Conservation (phyloP, 2,797 vertebrate genomes). For the Ctenopoma multispine region DNA sequence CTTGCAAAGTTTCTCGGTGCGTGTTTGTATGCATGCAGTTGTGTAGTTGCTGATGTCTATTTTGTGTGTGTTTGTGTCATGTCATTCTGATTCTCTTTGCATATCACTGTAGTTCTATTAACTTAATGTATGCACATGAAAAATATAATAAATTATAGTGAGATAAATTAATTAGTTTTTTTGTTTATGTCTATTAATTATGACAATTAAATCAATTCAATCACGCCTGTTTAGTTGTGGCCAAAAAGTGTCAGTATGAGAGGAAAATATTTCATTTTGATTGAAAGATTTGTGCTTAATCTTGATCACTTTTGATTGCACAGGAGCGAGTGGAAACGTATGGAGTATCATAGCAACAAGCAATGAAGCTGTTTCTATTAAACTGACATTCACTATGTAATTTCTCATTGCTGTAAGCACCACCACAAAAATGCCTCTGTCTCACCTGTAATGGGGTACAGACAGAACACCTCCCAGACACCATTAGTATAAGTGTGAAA, state of each 20-base stretch:
- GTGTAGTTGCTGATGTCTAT: slow-evolving; percentile 4
- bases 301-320: not conserved
- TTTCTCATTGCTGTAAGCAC: not conserved
- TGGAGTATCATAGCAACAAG: not conserved
- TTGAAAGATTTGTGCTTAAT: not conserved
- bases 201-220: no score
- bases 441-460: no score
- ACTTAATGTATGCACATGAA: no score
- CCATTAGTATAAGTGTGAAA: no score
- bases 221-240: no score
- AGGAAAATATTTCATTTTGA: not conserved
- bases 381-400: not conserved
- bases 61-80: slow-evolving; percentile 16
- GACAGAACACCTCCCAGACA: no score
- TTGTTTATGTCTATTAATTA: no score
- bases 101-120: not conserved
- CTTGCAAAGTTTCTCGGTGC: not conserved
- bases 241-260: no score
- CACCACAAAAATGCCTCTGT: no score
- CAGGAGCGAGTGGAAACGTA: not conserved
- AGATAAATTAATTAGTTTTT: no score
- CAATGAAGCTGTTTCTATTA: not conserved
- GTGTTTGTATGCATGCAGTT: not conserved
- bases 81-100: not conserved
- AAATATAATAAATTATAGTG: no score